Evolutionary conservation across 1,140 invertebrate species (phyloP).

Genomic region (Scaptodrosophila lebanonensis): DNA sequence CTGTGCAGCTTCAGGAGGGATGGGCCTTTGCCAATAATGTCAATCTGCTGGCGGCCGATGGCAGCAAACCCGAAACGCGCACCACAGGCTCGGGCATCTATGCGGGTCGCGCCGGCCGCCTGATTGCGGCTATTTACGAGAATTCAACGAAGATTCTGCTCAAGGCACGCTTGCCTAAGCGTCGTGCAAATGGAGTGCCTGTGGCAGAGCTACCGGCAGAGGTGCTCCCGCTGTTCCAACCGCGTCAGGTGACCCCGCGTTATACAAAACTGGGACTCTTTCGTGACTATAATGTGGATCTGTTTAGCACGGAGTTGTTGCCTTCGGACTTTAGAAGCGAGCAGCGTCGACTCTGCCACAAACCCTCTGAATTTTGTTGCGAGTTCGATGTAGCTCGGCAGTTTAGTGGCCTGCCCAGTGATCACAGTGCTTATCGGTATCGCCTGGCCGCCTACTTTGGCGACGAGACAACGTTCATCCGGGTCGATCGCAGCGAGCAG

Average conservation of each 20-base stretch:
- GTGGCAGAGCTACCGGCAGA: constrained; percentile 8
- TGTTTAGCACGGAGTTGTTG: constrained; percentile 40
- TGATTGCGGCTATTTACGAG: constrained; percentile 49
- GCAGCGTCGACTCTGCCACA: constrained; percentile 28
- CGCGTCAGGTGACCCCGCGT: constrained; percentile 23
- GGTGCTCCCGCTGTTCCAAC: constrained; percentile 18
- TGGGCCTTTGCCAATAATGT: constrained; percentile 78
- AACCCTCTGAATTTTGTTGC: constrained; percentile 37
- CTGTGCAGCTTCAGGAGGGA: constrained; percentile 78
- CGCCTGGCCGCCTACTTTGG: constrained; percentile 75
- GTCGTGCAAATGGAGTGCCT: constrained; percentile 62
- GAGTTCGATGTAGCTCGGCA: constrained; percentile 19
- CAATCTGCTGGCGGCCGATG: constrained; percentile 79
- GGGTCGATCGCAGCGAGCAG: constrained; percentile 64
- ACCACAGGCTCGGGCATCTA: constrained; percentile 78
- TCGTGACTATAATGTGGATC: constrained; percentile 61
- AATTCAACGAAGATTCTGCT: constrained; percentile 47
- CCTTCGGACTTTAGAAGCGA: constrained; percentile 18
- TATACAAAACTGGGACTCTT: constrained; percentile 36
- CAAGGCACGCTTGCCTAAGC: constrained; percentile 58
- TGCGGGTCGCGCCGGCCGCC: constrained; percentile 69
- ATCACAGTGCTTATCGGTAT: constrained; percentile 60
- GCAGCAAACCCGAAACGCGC: constrained; percentile 57
- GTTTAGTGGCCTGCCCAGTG: background rate
- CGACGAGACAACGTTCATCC: constrained; percentile 43